Evolutionary conservation across 64 coral and sea anemone species (phyloP).

Genomic region (Anthopleura sola): DNA sequence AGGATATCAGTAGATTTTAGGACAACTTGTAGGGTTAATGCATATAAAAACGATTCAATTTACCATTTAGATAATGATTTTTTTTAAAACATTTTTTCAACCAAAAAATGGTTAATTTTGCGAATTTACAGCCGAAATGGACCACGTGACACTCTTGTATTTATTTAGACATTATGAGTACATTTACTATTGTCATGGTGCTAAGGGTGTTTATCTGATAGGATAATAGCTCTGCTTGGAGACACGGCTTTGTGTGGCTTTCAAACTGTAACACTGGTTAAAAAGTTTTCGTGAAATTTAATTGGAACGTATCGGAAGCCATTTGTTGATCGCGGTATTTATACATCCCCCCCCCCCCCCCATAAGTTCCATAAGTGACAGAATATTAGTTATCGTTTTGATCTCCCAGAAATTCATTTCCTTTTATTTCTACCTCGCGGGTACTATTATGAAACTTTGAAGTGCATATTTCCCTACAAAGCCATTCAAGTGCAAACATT

Average conservation of each 20-base stretch:
- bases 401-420: neutral
- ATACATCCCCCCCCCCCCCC: neutral
- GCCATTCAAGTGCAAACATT: neutral
- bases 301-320: neutral
- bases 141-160: neutral
- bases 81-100: neutral
- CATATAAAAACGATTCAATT: neutral
- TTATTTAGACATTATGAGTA: neutral
- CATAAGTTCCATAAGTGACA: neutral
- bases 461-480: neutral
- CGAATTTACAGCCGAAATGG: neutral
- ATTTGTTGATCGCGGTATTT: neutral
- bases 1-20: neutral
- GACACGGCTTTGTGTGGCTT: no score
- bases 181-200: no score
- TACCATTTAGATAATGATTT: neutral
- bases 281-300: no score
- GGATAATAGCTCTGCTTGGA: no score
- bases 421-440: neutral
- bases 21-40: neutral
- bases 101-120: neutral
- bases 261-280: no score
- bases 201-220: no score
- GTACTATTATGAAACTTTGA: neutral
- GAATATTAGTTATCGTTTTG: neutral